Evolutionary conservation across 2,888 invertebrate species (phyloP).

Genomic region (Nomada goodeniana): DNA sequence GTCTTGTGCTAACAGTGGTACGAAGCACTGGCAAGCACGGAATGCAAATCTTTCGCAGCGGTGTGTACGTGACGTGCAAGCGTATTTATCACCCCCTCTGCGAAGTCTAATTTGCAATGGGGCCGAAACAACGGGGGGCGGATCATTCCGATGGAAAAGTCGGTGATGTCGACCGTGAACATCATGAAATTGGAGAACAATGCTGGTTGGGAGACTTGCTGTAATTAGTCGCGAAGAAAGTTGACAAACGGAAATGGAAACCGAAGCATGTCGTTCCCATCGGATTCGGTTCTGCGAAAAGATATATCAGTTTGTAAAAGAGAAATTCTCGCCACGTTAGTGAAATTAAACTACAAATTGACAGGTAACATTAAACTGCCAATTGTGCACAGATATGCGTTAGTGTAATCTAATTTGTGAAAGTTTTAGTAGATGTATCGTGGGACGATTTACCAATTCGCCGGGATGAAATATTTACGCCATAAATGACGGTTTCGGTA

Average conservation of each 20-base stretch:
- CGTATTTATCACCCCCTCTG: constrained; percentile 63
- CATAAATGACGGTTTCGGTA: neutral
- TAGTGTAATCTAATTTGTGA: neutral
- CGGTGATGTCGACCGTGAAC: neutral
- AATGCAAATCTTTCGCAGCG: constrained; percentile 61
- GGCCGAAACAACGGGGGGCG: constrained; percentile 31
- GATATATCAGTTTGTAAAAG: neutral
- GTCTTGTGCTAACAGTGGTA: constrained; percentile 38
- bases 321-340: neutral
- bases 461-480: no score
- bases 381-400: neutral
- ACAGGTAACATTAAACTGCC: neutral
- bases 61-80: constrained; percentile 64
- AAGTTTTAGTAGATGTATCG: no score
- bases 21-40: constrained; percentile 35
- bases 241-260: neutral
- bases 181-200: neutral
- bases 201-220: neutral
- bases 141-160: constrained; percentile 24
- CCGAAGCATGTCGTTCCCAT: no score
- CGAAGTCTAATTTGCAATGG: constrained; percentile 65
- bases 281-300: no score
- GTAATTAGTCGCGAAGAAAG: neutral
- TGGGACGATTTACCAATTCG: no score
- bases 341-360: neutral